Conservation (phyloP, 2,888 invertebrate species). For the Odontothrips loti region DNA sequence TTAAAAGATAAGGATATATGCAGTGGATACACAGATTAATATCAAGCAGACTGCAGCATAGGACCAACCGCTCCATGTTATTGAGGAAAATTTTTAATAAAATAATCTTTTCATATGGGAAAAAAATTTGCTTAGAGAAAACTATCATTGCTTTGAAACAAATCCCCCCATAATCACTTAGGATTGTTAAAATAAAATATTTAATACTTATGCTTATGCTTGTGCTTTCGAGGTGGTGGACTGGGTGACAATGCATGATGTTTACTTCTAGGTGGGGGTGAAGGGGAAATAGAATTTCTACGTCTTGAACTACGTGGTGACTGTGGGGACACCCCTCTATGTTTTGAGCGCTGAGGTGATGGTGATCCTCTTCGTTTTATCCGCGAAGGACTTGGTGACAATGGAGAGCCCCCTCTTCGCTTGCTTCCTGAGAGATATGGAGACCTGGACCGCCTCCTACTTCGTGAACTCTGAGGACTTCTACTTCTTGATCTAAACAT, state of each 20-base stretch:
- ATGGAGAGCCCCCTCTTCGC: slow-evolving; percentile 45
- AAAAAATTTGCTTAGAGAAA: neutral
- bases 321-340: slow-evolving; percentile 41
- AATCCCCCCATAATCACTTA: neutral
- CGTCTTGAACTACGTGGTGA: slow-evolving; percentile 39
- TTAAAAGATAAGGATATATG: neutral
- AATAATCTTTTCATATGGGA: neutral
- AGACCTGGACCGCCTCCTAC: slow-evolving; percentile 37
- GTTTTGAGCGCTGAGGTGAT: slow-evolving; percentile 43
- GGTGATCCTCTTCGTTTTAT: slow-evolving; percentile 44
- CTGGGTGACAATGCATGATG: slow-evolving; percentile 43
- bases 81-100: neutral
- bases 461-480: slow-evolving; percentile 37
- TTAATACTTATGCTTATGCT: slow-evolving; percentile 52
- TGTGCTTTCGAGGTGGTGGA: slow-evolving; percentile 49
- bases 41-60: neutral
- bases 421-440: slow-evolving; percentile 44
- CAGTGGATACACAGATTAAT: neutral
- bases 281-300: slow-evolving; percentile 40
- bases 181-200: neutral
- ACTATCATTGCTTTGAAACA: neutral
- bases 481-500: slow-evolving; percentile 38
- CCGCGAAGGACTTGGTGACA: slow-evolving; percentile 45
- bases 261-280: slow-evolving; percentile 41
- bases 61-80: neutral